Percentiles rank a stretch among this genome's conserved stretches.
These are phyloP conservation scores for Trinectes maculatus DNA, from an alignment of 2,113 vertebrate species.

Conservation along the genomic window DNA sequence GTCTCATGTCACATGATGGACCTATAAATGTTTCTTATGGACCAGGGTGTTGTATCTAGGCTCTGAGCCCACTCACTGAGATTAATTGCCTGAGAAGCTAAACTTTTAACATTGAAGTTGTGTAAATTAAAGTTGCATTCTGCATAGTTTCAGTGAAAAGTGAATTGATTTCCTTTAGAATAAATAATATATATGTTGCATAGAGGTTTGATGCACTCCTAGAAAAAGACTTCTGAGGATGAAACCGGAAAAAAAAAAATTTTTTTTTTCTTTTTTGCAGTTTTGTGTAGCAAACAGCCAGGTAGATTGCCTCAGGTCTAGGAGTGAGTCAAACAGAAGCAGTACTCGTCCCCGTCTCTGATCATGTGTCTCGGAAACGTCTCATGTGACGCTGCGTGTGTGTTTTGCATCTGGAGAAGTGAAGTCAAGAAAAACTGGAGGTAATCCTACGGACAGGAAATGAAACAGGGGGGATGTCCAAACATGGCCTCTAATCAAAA, in stretches of 20 bases:
- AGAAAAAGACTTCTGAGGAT: conserved; percentile 46
- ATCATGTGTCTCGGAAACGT: conserved; percentile 42
- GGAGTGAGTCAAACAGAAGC: conserved; percentile 75
- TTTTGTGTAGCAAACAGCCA: conserved; percentile 14
- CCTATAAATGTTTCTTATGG: conserved; percentile 30
- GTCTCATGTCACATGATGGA: conserved; percentile 17
- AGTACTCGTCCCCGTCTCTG: conserved; percentile 30
- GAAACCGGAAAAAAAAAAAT: neutral
- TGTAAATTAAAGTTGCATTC: conserved; percentile 60
- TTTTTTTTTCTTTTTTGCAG: conserved; percentile 17
- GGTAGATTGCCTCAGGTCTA: conserved; percentile 29
- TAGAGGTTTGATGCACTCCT: conserved; percentile 79
- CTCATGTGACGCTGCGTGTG: conserved; percentile 41
- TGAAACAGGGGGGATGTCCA: conserved; percentile 32
- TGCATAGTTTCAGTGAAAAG: conserved; percentile 82
- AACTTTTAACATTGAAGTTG: conserved; percentile 63
- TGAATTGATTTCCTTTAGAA: conserved; percentile 59
- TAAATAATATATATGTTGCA: conserved; percentile 77
- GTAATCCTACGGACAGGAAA: conserved; percentile 56
- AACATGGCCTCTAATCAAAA: conserved; percentile 44
- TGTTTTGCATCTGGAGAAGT: conserved; percentile 63
- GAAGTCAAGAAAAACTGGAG: conserved; percentile 50
- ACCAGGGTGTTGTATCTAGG: conserved; percentile 44
- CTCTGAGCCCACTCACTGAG: conserved; percentile 67
- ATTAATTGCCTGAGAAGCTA: conserved; percentile 80